Conservation (phyloP, 1,140 invertebrate genomes). For the Euura saliciscinereae region DNA sequence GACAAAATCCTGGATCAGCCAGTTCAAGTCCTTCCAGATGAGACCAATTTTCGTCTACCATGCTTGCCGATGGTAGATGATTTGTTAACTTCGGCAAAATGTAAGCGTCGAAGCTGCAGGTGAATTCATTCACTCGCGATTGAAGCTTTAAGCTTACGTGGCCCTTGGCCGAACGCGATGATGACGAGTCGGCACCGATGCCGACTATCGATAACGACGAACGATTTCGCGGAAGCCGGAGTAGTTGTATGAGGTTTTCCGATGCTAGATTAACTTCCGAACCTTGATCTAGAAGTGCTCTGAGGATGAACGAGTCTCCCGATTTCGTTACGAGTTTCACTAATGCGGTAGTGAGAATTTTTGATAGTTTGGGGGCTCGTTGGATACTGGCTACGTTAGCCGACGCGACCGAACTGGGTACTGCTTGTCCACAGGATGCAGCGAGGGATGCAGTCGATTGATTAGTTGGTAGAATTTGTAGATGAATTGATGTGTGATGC, state of each 20-base stretch:
- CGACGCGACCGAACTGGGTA: too few species aligned
- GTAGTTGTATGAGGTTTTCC: constrained; percentile 25
- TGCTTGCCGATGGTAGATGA: constrained; percentile 3
- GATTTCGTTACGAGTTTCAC: too few species aligned
- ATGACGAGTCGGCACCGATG: constrained; percentile 9
- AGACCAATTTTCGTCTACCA: background rate
- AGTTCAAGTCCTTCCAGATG: constrained; percentile 12
- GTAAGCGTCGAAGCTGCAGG: constrained; percentile 8
- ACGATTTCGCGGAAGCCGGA: constrained; percentile 20
- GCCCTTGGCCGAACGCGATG: background rate
- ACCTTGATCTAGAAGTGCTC: too few species aligned
- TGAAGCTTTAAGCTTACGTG: background rate
- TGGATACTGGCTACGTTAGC: too few species aligned
- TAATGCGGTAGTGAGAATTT: too few species aligned
- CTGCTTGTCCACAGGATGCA: too few species aligned
- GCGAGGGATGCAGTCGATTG: too few species aligned
- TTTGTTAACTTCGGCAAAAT: constrained; percentile 15
- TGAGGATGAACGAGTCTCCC: too few species aligned
- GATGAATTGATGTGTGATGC: too few species aligned
- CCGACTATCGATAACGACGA: background rate
- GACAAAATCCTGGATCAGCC: constrained; percentile 21
- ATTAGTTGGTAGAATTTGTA: too few species aligned
- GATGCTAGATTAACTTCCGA: background rate
- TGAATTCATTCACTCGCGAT: background rate
- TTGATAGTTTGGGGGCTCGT: too few species aligned